phyloP scores from a whole-genome alignment of 2,888 invertebrate genomes.

The Sinohyriopsis cumingii region DNA sequence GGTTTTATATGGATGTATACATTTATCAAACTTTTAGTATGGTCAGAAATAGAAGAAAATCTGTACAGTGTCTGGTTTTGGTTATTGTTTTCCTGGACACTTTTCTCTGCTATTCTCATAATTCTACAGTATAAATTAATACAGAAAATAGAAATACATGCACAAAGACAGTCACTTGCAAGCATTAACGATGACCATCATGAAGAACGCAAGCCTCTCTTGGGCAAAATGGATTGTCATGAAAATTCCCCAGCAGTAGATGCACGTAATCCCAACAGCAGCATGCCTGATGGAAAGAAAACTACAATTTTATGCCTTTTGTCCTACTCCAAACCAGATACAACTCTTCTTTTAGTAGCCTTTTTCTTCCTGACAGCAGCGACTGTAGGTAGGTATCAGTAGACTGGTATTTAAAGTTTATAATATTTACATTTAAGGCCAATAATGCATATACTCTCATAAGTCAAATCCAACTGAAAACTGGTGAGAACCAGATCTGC shows the following conservation, averaged over 20 bases:
- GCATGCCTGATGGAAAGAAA: too few relatives aligned
- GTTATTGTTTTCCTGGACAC: constrained; percentile 46
- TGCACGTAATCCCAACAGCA: too few relatives aligned
- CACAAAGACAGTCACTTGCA: neutral
- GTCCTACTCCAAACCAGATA: constrained; percentile 51
- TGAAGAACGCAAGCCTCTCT: too few relatives aligned
- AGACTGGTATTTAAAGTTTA: too few relatives aligned
- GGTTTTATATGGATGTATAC: constrained; percentile 39
- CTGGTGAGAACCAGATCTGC: too few relatives aligned
- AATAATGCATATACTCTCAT: too few relatives aligned
- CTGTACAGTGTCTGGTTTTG: constrained; percentile 48
- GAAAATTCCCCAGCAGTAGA: too few relatives aligned
- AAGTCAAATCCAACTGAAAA: too few relatives aligned
- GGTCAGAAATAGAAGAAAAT: constrained; percentile 37
- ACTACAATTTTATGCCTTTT: constrained; percentile 45
- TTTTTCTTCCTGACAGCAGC: constrained; percentile 44
- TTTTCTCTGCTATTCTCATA: constrained; percentile 35
- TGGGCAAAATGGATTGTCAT: too few relatives aligned
- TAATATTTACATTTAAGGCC: too few relatives aligned
- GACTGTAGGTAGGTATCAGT: constrained; percentile 44
- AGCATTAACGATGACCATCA: too few relatives aligned
- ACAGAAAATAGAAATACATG: constrained; percentile 18
- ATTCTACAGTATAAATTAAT: constrained; percentile 38
- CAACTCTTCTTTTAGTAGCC: constrained; percentile 38
- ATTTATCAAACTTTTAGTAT: constrained; percentile 46